A percentile compares a stretch with the other conserved stretches of the same genome.
Evolutionary conservation across 1,140 invertebrate species (phyloP).

Genomic region (Drosophila equinoxialis): DNA sequence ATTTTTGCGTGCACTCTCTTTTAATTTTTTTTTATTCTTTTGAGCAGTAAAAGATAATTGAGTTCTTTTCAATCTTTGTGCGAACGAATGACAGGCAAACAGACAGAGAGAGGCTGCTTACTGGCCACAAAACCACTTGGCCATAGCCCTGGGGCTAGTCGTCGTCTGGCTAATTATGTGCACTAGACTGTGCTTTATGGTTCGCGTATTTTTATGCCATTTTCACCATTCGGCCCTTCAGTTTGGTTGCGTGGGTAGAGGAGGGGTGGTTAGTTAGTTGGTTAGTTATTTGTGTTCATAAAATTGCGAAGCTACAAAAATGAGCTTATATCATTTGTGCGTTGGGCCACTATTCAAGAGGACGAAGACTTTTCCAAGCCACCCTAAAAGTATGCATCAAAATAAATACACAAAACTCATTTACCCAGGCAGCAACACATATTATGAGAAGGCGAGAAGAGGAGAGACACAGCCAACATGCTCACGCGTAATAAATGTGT

Average conservation of each 20-base stretch:
- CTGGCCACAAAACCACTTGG: slow-evolving; percentile 59
- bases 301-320: slow-evolving; percentile 47
- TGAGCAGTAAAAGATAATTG: slow-evolving; percentile 74
- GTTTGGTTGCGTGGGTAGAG: slow-evolving; percentile 17
- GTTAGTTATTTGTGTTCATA: slow-evolving; percentile 56
- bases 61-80: slow-evolving; percentile 73
- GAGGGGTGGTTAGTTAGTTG: not conserved
- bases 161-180: slow-evolving; percentile 66
- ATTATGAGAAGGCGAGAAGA: not conserved
- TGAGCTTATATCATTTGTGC: slow-evolving; percentile 8
- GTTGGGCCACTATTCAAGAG: slow-evolving; percentile 40
- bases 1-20: not conserved
- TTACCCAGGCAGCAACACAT: slow-evolving; percentile 31
- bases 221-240: slow-evolving; percentile 25
- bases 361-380: slow-evolving; percentile 35
- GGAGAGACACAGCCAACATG: slow-evolving; percentile 25
- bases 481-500: slow-evolving; percentile 77
- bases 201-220: slow-evolving; percentile 11
- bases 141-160: slow-evolving; percentile 31
- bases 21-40: slow-evolving; percentile 59
- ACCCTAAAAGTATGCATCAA: slow-evolving; percentile 64
- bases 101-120: slow-evolving; percentile 37
- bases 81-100: slow-evolving; percentile 30
- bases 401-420: slow-evolving; percentile 58
- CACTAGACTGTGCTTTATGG: slow-evolving; percentile 63